Base-by-base conservation (phyloP, 2,888 invertebrate genomes). In the Dryobotodes eremita region DNA sequence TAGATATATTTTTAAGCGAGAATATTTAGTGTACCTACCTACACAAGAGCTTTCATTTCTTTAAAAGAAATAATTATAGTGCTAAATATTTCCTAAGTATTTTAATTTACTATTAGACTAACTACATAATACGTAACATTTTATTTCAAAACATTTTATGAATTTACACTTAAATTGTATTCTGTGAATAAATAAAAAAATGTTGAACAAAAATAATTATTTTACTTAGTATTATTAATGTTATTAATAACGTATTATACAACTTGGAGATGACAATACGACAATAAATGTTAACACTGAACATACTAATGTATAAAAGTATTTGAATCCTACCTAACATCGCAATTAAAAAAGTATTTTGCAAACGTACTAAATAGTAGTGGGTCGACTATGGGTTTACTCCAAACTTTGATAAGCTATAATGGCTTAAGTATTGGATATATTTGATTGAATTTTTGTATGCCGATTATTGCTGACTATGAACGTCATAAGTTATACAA, bases 31-130 rank as follows among this genome's bases (percentile, higher is more conserved):
- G 10, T 11, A 23, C 5, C 31, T 8, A 20, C 4, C 7, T 4
- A 66, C 0, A 53, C 10, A 0, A 57, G 57, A 70, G 70, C 55
- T 70, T 70, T 70, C 57, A 70, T 57, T 70, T 70, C 36, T 57
- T 53, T 11, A 4, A 36, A 55, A 69, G n/a, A 11, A 11, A 17
- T 50, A 15, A 48, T 6, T 3, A 31, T 50, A 11, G 0, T 11
- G 17, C n/a, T 36, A 17, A 0, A 69, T 5, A 69, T 53, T 62
- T 42, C 15, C 23, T 48, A 42, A 26, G 15, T 31, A 55, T 80
- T 62, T 66, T 77, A 53, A 64, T 64, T 80, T 80, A 62, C 11
- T 46, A 15, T 57, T 53, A 65, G 26, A 82, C 17, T 50, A 75
- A 46, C 15, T 65, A 46, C 46, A 59, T 1, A 46, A 31, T 26